phyloP scores from a whole-genome alignment of 2,888 invertebrate genomes.

The Euplexia lucipara region DNA sequence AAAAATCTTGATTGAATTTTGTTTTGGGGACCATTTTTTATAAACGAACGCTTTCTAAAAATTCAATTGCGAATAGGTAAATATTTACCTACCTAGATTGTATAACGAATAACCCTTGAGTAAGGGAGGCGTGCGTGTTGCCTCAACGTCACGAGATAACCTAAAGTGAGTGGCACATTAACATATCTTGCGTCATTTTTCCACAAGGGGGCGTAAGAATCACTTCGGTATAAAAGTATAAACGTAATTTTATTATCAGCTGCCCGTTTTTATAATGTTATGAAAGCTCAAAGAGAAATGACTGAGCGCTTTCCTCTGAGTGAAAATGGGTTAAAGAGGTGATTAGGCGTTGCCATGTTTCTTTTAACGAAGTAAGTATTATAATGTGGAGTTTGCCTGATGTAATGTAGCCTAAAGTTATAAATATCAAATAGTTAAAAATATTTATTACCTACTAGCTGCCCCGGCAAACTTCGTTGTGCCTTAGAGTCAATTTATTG shows the following conservation, averaged over 20 bases:
- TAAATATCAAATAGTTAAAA: conserved; percentile 5
- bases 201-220: conserved; percentile 41
- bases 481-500: no score
- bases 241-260: conserved; percentile 59
- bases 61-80: conserved; percentile 12
- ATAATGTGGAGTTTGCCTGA: conserved; percentile 38
- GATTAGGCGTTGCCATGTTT: conserved; percentile 66
- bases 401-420: conserved; percentile 17
- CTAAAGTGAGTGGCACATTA: conserved; percentile 62
- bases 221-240: conserved; percentile 44
- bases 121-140: conserved; percentile 49
- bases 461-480: no score
- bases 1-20: conserved; percentile 52
- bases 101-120: conserved; percentile 22
- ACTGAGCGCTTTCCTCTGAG: conserved; percentile 55
- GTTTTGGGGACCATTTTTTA: conserved; percentile 12
- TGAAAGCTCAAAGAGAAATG: conserved; percentile 64
- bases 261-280: conserved; percentile 48
- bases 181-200: conserved; percentile 59
- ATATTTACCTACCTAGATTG: conserved; percentile 21
- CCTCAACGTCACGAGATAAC: conserved; percentile 58
- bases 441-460: not conserved
- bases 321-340: conserved; percentile 66
- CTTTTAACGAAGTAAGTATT: conserved; percentile 32
- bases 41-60: conserved; percentile 1